Evolutionary conservation across 2,797 vertebrate species (phyloP).

Genomic region (Pteropus rufus): DNA sequence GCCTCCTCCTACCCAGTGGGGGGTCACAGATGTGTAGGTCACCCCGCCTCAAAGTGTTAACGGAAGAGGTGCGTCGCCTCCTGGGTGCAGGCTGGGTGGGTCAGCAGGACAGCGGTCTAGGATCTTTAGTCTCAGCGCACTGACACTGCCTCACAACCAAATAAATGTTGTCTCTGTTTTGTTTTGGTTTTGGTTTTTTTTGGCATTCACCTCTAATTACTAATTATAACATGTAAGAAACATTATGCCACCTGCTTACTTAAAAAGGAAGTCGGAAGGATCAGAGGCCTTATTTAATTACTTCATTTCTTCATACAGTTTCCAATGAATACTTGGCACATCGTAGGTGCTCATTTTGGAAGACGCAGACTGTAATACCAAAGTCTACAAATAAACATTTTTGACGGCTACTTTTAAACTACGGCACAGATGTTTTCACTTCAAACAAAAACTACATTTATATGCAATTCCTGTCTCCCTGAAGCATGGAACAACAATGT

Average conservation of each 20-base stretch:
- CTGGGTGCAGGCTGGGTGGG: neutral
- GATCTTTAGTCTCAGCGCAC: neutral
- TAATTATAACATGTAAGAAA: neutral
- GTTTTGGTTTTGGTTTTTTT: neutral
- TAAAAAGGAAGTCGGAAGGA: neutral
- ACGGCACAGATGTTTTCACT: neutral
- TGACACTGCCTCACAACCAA: neutral
- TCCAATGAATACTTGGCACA: neutral
- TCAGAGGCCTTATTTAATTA: neutral
- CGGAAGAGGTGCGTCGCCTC: neutral
- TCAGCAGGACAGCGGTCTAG: neutral
- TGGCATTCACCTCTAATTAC: neutral
- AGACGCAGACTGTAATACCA: neutral
- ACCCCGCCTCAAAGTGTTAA: neutral
- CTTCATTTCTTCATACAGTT: neutral
- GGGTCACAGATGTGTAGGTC: neutral
- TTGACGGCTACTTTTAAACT: neutral
- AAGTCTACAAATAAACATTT: constrained; percentile 34
- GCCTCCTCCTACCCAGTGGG: fast-evolving
- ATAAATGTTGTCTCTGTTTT: neutral
- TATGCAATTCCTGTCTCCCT: neutral
- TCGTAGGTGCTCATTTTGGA: constrained; percentile 1
- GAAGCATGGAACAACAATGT: neutral
- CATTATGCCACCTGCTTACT: constrained; percentile 20
- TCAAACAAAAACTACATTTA: neutral